Conservation (phyloP, 2,113 vertebrate species). For the Columbina picui region DNA sequence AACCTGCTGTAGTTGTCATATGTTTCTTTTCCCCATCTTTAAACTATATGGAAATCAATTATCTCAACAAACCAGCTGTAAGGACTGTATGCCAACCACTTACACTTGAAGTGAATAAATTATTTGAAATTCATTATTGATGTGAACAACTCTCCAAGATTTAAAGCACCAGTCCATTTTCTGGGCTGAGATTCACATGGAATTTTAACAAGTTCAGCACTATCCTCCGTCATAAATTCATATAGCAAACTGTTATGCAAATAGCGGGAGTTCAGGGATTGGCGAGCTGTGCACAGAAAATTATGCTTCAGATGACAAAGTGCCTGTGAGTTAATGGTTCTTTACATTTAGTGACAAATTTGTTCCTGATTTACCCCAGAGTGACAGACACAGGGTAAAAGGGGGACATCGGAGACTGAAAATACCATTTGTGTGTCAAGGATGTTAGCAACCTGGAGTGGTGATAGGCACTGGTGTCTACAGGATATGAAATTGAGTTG, state of each 20-base stretch:
- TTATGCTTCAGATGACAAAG: constrained; percentile 71
- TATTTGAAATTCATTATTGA: constrained; percentile 94
- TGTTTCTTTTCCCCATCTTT: constrained; percentile 84
- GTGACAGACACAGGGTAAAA: constrained; percentile 80
- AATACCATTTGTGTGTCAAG: constrained; percentile 84
- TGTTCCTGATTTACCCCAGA: constrained; percentile 76
- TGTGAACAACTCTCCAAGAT: constrained; percentile 83
- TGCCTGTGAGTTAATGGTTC: constrained; percentile 73
- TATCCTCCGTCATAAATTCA: constrained; percentile 57
- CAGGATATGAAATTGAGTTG: constrained; percentile 88
- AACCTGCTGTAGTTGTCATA: constrained; percentile 75
- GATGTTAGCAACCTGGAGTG: constrained; percentile 83
- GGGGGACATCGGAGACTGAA: constrained; percentile 72
- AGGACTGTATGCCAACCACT: constrained; percentile 90
- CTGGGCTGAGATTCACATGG: constrained; percentile 69
- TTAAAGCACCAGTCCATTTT: constrained; percentile 80
- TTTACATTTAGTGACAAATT: constrained; percentile 82
- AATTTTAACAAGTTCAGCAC: constrained; percentile 84
- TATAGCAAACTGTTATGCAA: constrained; percentile 76
- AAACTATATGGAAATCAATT: constrained; percentile 96
- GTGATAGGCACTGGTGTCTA: constrained; percentile 85
- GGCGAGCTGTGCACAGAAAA: constrained; percentile 28
- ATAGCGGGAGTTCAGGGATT: constrained; percentile 69
- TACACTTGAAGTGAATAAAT: constrained; percentile 92
- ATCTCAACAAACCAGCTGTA: constrained; percentile 92